These are phyloP conservation scores for Callimorpha dominula DNA, from an alignment of 2,888 invertebrate species.

Conservation along the genomic window DNA sequence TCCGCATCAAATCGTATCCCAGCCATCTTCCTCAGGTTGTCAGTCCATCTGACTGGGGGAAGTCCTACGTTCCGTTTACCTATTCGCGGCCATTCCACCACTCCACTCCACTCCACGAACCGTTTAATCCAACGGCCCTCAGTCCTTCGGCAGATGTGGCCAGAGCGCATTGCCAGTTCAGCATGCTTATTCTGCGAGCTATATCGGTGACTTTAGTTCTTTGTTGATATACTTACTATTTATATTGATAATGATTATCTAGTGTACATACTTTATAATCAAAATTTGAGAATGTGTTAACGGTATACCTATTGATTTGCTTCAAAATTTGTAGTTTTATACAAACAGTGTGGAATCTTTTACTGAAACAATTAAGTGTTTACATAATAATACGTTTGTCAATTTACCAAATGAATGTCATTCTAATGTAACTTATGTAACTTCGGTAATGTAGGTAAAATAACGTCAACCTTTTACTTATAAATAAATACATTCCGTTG, in stretches of 20 bases:
- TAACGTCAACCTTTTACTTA: background rate
- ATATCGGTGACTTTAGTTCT: background rate
- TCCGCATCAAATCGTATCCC: too few species aligned
- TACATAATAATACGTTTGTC: background rate
- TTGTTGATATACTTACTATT: too few species aligned
- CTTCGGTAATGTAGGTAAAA: background rate
- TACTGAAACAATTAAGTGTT: background rate
- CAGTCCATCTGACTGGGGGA: too few species aligned
- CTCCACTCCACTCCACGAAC: too few species aligned
- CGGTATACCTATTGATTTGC: background rate
- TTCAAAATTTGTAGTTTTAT: background rate
- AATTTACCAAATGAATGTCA: background rate
- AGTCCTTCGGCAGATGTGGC: too few species aligned
- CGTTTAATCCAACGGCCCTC: too few species aligned
- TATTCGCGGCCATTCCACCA: too few species aligned
- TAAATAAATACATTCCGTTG: background rate
- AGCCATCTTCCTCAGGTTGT: too few species aligned
- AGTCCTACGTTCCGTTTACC: too few species aligned
- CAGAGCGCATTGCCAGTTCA: too few species aligned
- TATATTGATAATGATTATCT: background rate
- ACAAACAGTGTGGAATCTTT: background rate
- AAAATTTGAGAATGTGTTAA: background rate
- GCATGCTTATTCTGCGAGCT: too few species aligned
- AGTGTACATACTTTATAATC: background rate
- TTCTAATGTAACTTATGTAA: background rate